Evolutionary conservation across 2,797 vertebrate genomes (phyloP), one percentile per base, ranked within the genome.

Genomic region (Phrynocephalus vlangalii): DNA sequence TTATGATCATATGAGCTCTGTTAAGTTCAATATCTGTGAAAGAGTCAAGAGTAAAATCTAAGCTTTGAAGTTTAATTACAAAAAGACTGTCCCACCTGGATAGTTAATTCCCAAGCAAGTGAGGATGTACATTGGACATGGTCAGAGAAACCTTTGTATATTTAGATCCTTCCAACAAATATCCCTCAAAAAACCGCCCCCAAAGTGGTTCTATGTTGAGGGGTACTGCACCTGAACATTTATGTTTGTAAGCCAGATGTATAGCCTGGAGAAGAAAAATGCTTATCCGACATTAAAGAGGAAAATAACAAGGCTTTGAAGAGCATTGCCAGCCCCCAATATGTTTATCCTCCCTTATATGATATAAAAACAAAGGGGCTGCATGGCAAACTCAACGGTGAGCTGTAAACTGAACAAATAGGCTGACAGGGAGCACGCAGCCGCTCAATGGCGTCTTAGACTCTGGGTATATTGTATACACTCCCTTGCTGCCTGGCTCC

Each of bases 351-450:
- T 82, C 22, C 67, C 63, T 76, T 75, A 8, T 16, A 50, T 68
- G 71, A 68, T 68, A 38, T 56, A 87, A 30, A 80, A 75, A 30
- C 30, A 63, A 73, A 38, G 68, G 68, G 26, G 15, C 30, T 28
- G 48, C 38, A 75, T 24, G 5, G 79, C 38, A 30, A 63, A 82
- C 44, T 28, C 85, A 60, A 44, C 30, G 9, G 67, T 72, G 85
- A 60, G 77, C 67, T 20, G 67, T 80, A 79, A 86, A 80, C 48
- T 26, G 48, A 28, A 6, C 50, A 79, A 79, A 86, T 79, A 71
- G 66, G 85, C 77, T 72, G 38, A 86, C 52, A 82, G 60, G 68
- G 38, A 82, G 80, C n/a, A n/a, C 38, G 30, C 44, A 82, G n/a
- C 67, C 71, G 30, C 60, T 82, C 70, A 26, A 5, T 48, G 56